These are phyloP conservation scores for Poecile montanus DNA, from an alignment of 2,797 vertebrate species.

Conservation along the genomic window DNA sequence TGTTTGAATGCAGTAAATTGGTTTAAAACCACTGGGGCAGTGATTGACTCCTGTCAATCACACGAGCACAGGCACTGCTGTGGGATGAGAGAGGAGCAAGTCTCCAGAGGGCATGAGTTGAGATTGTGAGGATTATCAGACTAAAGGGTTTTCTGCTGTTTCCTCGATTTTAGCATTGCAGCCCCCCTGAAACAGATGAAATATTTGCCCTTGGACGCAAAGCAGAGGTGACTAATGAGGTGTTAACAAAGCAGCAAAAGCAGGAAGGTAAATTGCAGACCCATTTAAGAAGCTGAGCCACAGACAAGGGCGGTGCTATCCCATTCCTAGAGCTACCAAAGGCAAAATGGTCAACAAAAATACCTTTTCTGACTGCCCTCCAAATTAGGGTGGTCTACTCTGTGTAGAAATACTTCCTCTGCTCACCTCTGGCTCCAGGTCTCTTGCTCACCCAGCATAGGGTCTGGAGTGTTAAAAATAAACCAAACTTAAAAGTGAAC, in stretches of 20 bases:
- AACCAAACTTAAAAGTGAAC: not conserved
- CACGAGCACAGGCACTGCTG: not conserved
- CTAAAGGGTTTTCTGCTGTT: not conserved
- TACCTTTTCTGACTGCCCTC: not conserved
- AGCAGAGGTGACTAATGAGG: not conserved
- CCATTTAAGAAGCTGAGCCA: not conserved
- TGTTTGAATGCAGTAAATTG: not conserved
- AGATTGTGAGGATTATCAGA: not conserved
- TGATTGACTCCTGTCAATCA: not conserved
- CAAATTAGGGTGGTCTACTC: not conserved
- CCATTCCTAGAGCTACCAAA: not conserved
- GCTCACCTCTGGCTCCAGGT: not conserved
- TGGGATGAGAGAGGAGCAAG: not conserved
- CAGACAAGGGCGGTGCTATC: not conserved
- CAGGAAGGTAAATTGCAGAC: not conserved
- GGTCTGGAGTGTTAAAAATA: not conserved
- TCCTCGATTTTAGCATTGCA: rapidly evolving
- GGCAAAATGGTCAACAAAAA: not conserved
- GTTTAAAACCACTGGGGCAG: not conserved
- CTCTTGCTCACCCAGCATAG: not conserved
- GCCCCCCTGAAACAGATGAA: not conserved
- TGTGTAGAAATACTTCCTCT: not conserved
- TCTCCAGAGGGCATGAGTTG: not conserved
- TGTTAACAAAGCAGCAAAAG: not conserved
- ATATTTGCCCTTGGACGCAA: not conserved